These are phyloP conservation scores for Tachysurus vachellii DNA, from an alignment of 2,113 vertebrate genomes.

Conservation along the genomic window DNA sequence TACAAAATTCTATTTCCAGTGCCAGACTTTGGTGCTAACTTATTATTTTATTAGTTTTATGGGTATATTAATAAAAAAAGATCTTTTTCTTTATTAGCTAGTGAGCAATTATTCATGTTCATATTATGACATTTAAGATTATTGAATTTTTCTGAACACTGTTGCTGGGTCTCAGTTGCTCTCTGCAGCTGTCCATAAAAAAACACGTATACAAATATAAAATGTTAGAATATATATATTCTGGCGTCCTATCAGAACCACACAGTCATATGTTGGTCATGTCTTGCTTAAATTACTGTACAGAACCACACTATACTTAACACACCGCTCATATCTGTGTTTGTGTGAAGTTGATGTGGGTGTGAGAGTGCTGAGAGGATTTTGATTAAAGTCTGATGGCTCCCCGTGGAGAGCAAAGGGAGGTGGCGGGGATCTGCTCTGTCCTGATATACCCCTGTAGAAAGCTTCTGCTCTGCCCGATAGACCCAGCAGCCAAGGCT, in stretches of 20 bases:
- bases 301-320: not conserved
- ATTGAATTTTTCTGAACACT: too few species aligned
- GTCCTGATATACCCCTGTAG: constrained; percentile 53
- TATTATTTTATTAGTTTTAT: not conserved
- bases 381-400: constrained; percentile 49
- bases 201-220: not conserved
- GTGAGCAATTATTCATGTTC: not conserved
- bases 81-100: not conserved
- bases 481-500: constrained; percentile 42
- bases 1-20: not conserved
- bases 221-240: not conserved
- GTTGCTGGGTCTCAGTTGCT: not conserved
- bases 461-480: constrained; percentile 36
- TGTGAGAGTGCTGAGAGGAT: constrained; percentile 50
- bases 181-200: not conserved
- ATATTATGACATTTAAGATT: not conserved
- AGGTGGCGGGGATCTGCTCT: constrained; percentile 51
- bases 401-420: constrained; percentile 46
- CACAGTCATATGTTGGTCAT: not conserved
- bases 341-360: constrained; percentile 45
- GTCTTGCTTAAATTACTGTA: not conserved
- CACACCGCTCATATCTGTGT: constrained; percentile 18
- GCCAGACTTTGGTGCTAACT: not conserved
- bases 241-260: not conserved
- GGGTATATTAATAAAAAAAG: not conserved